phyloP scores from a whole-genome alignment of 2,113 vertebrate species.

The Isichthys henryi region DNA sequence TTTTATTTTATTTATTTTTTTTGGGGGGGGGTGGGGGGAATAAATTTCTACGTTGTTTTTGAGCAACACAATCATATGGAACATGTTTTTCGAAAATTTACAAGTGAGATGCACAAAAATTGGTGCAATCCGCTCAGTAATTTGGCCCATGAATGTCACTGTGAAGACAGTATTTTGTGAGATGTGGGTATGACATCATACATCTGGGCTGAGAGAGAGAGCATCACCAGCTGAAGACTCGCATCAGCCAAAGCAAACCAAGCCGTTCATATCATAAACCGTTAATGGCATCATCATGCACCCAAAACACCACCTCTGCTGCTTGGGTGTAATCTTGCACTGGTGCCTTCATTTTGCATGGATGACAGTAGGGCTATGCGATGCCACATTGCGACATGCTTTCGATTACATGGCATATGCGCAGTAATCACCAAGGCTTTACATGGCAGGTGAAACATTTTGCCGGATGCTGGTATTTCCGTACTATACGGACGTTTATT shows the following conservation, averaged over 20 bases:
- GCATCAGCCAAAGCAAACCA: not conserved
- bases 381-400: not conserved
- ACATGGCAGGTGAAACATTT: not conserved
- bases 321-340: not conserved
- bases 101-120: not conserved
- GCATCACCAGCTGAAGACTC: not conserved
- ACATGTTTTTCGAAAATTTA: not conserved
- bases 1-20: not conserved
- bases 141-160: not conserved
- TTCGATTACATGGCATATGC: not conserved
- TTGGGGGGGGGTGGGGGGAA: not conserved
- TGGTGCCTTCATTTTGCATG: not conserved
- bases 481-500: not conserved
- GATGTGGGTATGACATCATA: not conserved
- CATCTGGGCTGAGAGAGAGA: not conserved
- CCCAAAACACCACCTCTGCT: not conserved
- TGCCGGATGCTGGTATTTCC: not conserved
- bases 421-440: not conserved
- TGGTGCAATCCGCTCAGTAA: not conserved
- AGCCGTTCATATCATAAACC: not conserved
- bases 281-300: not conserved
- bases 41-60: not conserved
- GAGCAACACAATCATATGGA: not conserved
- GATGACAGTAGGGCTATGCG: not conserved
- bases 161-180: constrained; percentile 2